Conservation (phyloP, 1,140 invertebrate species). For the Caenorhabditis latens region DNA sequence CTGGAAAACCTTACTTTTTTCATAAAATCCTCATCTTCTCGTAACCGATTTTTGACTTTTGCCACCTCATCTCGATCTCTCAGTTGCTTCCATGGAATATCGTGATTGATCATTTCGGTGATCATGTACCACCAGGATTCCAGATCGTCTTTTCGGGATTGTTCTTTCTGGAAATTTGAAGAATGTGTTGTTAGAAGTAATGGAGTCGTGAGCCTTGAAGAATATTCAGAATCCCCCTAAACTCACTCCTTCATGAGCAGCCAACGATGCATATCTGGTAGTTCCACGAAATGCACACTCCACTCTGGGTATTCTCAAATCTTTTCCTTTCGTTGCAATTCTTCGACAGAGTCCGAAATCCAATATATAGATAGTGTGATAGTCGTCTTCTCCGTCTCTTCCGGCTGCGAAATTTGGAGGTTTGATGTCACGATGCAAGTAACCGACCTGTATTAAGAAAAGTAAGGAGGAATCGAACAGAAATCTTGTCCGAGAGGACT, state of each 20-base stretch:
- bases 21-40: not conserved
- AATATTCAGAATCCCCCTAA: not conserved
- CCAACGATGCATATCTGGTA: constrained; percentile 59
- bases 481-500: no score
- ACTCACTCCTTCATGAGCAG: constrained; percentile 33
- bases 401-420: constrained; percentile 63
- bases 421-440: constrained; percentile 49
- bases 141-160: constrained; percentile 64
- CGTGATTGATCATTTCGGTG: constrained; percentile 42
- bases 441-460: no score
- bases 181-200: not conserved
- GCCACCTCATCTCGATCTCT: constrained; percentile 49
- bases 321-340: constrained; percentile 40
- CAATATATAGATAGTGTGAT: constrained; percentile 58
- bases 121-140: constrained; percentile 65
- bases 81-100: constrained; percentile 58
- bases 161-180: constrained; percentile 55
- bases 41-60: not conserved
- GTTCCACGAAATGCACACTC: constrained; percentile 60
- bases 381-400: constrained; percentile 21
- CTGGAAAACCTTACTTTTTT: constrained; percentile 47
- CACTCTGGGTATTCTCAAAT: constrained; percentile 57
- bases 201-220: not conserved
- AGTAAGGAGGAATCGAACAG: no score
- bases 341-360: constrained; percentile 61